A percentile compares a stretch with the other conserved stretches of the same genome.
Evolutionary conservation across 2,888 invertebrate genomes (phyloP).

Genomic region (Ectobius pallidus): DNA sequence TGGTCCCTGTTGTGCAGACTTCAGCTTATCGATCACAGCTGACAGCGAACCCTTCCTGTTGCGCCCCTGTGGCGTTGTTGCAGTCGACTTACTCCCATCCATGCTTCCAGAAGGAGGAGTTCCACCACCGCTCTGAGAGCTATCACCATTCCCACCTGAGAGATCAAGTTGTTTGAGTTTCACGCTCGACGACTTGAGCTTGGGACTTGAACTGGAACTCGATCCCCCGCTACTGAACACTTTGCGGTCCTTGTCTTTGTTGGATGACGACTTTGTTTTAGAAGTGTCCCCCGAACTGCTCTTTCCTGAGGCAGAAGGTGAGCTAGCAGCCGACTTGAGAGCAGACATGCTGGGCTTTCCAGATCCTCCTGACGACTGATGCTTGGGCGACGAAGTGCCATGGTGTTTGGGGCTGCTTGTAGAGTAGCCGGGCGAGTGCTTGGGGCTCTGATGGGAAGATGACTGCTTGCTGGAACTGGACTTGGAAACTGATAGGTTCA

Average conservation of each 20-base stretch:
- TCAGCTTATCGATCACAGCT: constrained; percentile 86
- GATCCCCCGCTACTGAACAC: constrained; percentile 49
- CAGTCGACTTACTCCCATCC: constrained; percentile 65
- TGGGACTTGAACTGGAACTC: constrained; percentile 62
- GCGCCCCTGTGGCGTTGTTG: constrained; percentile 63
- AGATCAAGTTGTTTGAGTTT: constrained; percentile 71
- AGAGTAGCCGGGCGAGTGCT: constrained; percentile 68
- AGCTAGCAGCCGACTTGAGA: constrained; percentile 73
- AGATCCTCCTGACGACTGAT: constrained; percentile 69
- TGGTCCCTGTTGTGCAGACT: constrained; percentile 70
- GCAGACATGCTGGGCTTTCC: constrained; percentile 91
- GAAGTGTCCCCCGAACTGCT: constrained; percentile 32
- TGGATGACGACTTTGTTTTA: constrained; percentile 38
- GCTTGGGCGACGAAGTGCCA: constrained; percentile 80
- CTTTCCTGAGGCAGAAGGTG: constrained; percentile 37
- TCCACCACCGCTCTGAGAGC: constrained; percentile 50
- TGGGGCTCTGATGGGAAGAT: constrained; percentile 61
- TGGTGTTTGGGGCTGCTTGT: constrained; percentile 78
- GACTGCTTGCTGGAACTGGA: constrained; percentile 33
- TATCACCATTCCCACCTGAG: constrained; percentile 25
- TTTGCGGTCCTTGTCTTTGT: constrained; percentile 62
- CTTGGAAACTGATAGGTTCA: constrained; percentile 29
- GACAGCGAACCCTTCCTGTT: constrained; percentile 78
- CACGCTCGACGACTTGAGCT: constrained; percentile 67
- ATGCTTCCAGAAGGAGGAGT: constrained; percentile 62